Base-by-base conservation (phyloP, 2,888 invertebrate species). In the Melieria picta region DNA sequence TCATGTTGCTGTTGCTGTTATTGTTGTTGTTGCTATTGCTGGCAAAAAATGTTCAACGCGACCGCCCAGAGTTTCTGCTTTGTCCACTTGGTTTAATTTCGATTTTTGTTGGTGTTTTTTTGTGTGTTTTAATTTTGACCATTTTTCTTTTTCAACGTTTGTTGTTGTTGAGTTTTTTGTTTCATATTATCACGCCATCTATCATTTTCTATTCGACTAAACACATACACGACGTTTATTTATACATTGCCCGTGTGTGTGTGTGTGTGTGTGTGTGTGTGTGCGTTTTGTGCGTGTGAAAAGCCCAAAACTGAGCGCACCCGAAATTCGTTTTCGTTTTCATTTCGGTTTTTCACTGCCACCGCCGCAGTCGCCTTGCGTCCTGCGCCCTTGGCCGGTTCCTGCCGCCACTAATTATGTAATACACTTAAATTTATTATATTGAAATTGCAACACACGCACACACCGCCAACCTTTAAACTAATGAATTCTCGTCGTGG, bases 151-250 rank as follows among this genome's bases (percentile, higher is more conserved):
- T 78, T 74, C 76, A 75, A 79, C 80, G 75, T 80, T 83, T 82
- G 82, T 77, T 83, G 80, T 75, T 69, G 43, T 69, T 73, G 72
- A 68, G 71, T 62, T 78, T 77, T 80, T 79, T 80, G 82, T 79
- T 80, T 78, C 81, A 79, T 81, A 82, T 82, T 83, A 80, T 81
- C 83, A 83, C 82, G 80, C 83, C 80, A 83, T 82, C 81, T 83
- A 83, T 82, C 82, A 82, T 82, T 82, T 83, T 82, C 50, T 50
- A 50, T 11, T 50, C 7, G 1, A 50, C 11, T 50, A 50, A 10
- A 52, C 13, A 52, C 13, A 52, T 52, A 52, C 7, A 7, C 9
- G 11, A 52, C 11, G 13, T 30, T 30, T 30, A 30, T 30, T 30
- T 30, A 30, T 30, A 30, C 30, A 30, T 30, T 30, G 30, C 30